Conservation (phyloP, 2,888 invertebrate genomes). For the Dynastes hyllus region DNA sequence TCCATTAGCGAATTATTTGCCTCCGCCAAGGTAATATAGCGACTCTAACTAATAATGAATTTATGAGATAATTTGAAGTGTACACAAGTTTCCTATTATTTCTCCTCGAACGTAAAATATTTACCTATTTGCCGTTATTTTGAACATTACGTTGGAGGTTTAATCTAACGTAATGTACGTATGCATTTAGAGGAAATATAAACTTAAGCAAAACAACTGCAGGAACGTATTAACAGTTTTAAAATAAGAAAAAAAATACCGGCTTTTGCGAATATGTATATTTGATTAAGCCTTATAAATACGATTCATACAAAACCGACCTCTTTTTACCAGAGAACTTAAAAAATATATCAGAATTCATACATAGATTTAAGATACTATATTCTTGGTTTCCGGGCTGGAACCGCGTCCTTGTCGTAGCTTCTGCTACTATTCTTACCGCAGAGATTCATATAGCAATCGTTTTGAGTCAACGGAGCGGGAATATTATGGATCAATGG, state of each 20-base stretch:
- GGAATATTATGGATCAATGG: too few species aligned
- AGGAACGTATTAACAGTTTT: neutral
- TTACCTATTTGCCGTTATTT: neutral
- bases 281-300: too few species aligned
- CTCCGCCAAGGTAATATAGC: neutral
- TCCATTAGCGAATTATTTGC: slow-evolving; percentile 44
- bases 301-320: too few species aligned
- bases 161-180: neutral
- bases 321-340: too few species aligned
- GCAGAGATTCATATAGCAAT: too few species aligned
- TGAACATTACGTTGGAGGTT: neutral
- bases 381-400: too few species aligned
- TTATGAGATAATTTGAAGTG: slow-evolving; percentile 41
- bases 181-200: neutral
- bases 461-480: too few species aligned
- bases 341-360: too few species aligned
- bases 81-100: slow-evolving; percentile 22
- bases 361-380: too few species aligned
- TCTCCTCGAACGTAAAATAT: slow-evolving; percentile 25
- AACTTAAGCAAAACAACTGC: neutral
- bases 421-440: too few species aligned
- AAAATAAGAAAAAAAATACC: neutral
- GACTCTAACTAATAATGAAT: slow-evolving; percentile 30
- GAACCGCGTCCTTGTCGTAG: too few species aligned
- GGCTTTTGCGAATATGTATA: too few species aligned